These are phyloP conservation scores for Pelodiscus sinensis DNA, from an alignment of 2,113 vertebrate species.

Conservation along the genomic window DNA sequence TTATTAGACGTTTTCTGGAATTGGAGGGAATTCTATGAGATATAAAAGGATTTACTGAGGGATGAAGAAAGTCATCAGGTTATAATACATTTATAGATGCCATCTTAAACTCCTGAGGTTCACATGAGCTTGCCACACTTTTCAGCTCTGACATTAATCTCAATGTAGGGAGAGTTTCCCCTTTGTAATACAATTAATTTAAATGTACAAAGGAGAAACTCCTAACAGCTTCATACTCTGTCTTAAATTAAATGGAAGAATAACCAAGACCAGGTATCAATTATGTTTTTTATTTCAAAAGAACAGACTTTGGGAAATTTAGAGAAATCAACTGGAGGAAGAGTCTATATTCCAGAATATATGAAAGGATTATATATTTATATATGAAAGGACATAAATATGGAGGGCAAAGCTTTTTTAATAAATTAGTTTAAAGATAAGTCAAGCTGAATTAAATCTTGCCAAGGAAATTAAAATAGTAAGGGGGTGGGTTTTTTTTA, in stretches of 20 bases:
- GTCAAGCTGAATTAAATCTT: neutral
- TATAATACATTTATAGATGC: neutral
- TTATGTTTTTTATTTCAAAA: neutral
- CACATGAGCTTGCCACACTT: neutral
- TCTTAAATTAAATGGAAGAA: neutral
- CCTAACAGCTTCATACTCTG: neutral
- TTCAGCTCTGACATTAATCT: neutral
- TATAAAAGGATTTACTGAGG: neutral
- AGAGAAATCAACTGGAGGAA: neutral
- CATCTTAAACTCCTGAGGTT: neutral
- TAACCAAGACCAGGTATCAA: too few relatives aligned
- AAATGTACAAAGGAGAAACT: neutral
- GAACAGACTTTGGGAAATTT: neutral
- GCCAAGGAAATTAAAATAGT: neutral
- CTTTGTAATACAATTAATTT: neutral
- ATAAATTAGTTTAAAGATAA: neutral
- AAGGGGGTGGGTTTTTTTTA: too few relatives aligned
- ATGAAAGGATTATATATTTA: too few relatives aligned
- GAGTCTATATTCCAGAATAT: too few relatives aligned
- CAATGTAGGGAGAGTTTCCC: neutral
- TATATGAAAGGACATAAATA: neutral
- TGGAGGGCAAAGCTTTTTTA: neutral
- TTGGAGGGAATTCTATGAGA: neutral
- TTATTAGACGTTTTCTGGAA: too few relatives aligned
- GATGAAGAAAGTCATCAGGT: neutral